Base-by-base conservation (phyloP, 2,113 vertebrate genomes). In the Trichomycterus rosablanca region DNA sequence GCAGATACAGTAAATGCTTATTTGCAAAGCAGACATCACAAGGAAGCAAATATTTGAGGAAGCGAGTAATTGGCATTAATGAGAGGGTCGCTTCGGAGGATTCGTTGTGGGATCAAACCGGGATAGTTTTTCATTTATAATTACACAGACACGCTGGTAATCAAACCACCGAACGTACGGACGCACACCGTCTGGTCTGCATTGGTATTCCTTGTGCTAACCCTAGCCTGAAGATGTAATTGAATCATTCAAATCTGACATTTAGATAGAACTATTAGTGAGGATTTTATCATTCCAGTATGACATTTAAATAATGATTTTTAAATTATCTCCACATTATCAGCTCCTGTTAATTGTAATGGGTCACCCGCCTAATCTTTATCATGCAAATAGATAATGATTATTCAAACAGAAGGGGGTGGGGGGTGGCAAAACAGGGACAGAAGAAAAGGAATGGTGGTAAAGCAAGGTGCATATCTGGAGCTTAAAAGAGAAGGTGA, bases 191-290 rank as follows among this genome's bases (percentile, higher is more conserved):
- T 20, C n/a, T 30, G 49, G 15, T 51, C 66, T 66, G 74, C 76
- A 79, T 82, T 85, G 76, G 75, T 80, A 78, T 82, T 83, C 76
- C 52, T 71, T 55, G 63, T 63, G 11, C 77, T 76, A 73, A 70
- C 61, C 72, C 57, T 67, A 74, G 70, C 72, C 63, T 45, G 63
- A 66, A 44, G 43, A 63, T 69, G 71, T 83, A 86, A 87, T 86
- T 82, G 77, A 87, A 87, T 87, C 71, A 87, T 87, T 85, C 78
- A 75, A 84, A 79, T 83, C 69, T 86, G 84, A 84, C 84, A 89
- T 89, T 89, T 88, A 80, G 79, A 84, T 67, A 67, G 58, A 78
- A 81, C 77, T 78, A 80, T 83, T 82, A 81, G 79, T 77, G 72
- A 62, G 46, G 34, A 76, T 76, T 71, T 75, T 59, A 74, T 81